Evolutionary conservation across 2,888 invertebrate species (phyloP).

Genomic region (Fragum whitleyi): DNA sequence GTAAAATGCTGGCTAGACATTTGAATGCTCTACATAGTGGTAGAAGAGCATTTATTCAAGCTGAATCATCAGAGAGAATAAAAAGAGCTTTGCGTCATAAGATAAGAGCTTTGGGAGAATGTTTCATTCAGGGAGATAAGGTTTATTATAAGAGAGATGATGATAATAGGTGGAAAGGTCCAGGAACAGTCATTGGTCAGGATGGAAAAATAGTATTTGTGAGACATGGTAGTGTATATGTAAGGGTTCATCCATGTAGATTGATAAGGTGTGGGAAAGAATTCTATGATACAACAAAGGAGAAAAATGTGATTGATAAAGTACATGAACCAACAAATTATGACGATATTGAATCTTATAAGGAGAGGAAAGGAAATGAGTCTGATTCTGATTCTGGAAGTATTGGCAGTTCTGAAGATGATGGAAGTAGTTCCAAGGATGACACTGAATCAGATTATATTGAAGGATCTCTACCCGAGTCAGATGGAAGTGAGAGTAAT

Average conservation of each 20-base stretch:
- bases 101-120: conserved; percentile 34
- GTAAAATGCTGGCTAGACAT: conserved; percentile 51
- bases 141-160: conserved; percentile 62
- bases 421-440: not conserved
- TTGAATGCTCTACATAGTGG: conserved; percentile 49
- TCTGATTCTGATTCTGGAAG: not conserved
- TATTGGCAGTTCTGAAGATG: not conserved
- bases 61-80: conserved; percentile 56
- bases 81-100: conserved; percentile 43
- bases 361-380: not conserved
- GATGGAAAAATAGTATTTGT: conserved; percentile 65
- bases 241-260: conserved; percentile 57
- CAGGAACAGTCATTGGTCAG: conserved; percentile 60
- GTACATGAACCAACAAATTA: not conserved
- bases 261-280: conserved; percentile 37
- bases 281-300: conserved; percentile 17
- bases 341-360: not conserved
- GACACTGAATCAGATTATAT: not conserved
- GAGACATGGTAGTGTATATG: conserved; percentile 57
- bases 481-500: not conserved
- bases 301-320: not conserved
- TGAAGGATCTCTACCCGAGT: not conserved
- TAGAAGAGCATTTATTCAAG: conserved; percentile 41
- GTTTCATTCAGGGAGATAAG: conserved; percentile 50
- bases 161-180: conserved; percentile 60